Evolutionary conservation across 2,113 vertebrate genomes (phyloP).

Genomic region (Chlorodrepanis virens): DNA sequence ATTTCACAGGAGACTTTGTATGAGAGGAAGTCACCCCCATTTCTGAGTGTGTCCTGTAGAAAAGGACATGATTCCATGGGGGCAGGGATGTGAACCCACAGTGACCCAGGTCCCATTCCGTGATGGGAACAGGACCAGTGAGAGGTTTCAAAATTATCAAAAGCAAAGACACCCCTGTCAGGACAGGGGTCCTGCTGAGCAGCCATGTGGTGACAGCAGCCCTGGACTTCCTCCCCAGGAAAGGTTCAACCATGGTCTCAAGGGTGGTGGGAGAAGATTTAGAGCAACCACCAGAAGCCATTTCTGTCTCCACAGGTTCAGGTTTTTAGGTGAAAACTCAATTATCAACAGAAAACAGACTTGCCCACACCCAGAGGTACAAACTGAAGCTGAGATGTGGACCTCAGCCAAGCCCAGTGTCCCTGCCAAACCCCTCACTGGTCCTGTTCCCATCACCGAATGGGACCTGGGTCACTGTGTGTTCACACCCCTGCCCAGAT

Average conservation of each 20-base stretch:
- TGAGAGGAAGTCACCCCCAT: too few relatives aligned
- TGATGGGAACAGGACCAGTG: too few relatives aligned
- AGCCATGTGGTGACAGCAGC: neutral
- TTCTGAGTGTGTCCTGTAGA: too few relatives aligned
- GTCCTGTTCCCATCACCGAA: neutral
- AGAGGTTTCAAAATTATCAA: neutral
- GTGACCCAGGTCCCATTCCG: too few relatives aligned
- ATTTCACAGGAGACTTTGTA: too few relatives aligned
- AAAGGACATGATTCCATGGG: too few relatives aligned
- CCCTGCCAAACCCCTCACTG: neutral
- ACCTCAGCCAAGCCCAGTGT: neutral
- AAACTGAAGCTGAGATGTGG: neutral
- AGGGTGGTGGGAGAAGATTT: neutral
- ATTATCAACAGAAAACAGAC: neutral
- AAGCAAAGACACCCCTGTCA: rapidly evolving
- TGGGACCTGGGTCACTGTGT: rapidly evolving
- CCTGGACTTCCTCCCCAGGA: neutral
- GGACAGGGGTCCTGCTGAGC: neutral
- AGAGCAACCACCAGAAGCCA: neutral
- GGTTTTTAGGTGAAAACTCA: neutral
- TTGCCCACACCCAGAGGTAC: neutral
- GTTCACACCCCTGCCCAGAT: neutral
- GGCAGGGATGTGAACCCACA: too few relatives aligned
- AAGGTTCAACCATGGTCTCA: rapidly evolving
- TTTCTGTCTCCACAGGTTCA: neutral